These are phyloP conservation scores for Monochamus alternatus DNA, from an alignment of 2,888 invertebrate species.

Conservation along the genomic window DNA sequence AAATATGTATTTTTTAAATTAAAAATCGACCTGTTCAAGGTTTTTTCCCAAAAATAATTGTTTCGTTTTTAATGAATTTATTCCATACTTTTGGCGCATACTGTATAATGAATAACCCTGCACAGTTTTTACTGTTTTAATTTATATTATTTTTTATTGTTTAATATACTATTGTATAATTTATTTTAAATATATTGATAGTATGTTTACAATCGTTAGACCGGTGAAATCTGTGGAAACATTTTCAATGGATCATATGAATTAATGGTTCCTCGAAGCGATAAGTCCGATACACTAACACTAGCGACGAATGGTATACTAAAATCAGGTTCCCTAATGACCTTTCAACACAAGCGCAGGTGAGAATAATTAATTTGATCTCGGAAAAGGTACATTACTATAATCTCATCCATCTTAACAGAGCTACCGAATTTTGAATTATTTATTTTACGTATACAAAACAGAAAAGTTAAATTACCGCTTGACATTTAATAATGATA, in stretches of 20 bases:
- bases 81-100: no score
- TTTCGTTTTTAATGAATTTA: no score
- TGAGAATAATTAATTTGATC: conserved; percentile 38
- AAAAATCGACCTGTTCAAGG: no score
- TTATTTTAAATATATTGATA: no score
- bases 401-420: conserved; percentile 43
- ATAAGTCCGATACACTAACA: neutral
- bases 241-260: neutral
- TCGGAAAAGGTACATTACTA: conserved; percentile 32
- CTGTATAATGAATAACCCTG: no score
- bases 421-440: conserved; percentile 40
- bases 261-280: neutral
- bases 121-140: no score
- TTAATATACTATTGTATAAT: no score
- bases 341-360: conserved; percentile 36
- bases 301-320: neutral
- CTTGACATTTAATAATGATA: conserved; percentile 44
- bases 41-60: no score
- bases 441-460: conserved; percentile 41
- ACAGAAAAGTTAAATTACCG: conserved; percentile 43
- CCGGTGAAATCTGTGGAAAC: no score
- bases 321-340: conserved; percentile 25
- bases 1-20: no score
- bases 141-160: no score
- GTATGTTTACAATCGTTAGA: no score